These are phyloP conservation scores for Didymodactylos carnosus DNA, from an alignment of 2,888 invertebrate genomes.

Conservation along the genomic window DNA sequence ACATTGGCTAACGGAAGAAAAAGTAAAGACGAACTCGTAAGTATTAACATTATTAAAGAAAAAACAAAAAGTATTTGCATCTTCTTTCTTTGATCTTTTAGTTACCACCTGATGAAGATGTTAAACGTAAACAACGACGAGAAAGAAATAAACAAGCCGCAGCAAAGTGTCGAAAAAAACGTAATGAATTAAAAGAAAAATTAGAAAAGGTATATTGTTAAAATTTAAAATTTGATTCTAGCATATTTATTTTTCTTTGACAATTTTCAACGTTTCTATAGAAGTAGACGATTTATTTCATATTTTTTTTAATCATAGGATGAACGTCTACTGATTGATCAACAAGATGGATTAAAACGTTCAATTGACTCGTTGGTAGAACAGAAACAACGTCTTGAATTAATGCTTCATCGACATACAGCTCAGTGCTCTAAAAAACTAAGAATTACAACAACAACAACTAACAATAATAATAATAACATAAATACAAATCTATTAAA, in stretches of 20 bases:
- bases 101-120: slow-evolving; percentile 66
- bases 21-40: slow-evolving; percentile 5
- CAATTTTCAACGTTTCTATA: no score
- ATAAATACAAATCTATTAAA: no score
- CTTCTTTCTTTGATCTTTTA: slow-evolving; percentile 17
- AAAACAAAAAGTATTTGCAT: no score
- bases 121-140: slow-evolving; percentile 60
- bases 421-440: neutral
- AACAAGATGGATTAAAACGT: neutral
- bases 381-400: neutral
- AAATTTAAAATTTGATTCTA: neutral
- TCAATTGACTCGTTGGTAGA: neutral
- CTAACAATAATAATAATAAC: neutral
- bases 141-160: slow-evolving; percentile 93
- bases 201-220: slow-evolving; percentile 42
- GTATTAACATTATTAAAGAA: neutral
- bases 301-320: neutral
- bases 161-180: slow-evolving; percentile 78
- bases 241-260: neutral
- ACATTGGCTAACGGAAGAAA: slow-evolving; percentile 13
- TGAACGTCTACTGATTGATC: neutral
- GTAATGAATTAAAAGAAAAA: slow-evolving; percentile 81
- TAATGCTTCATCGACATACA: neutral
- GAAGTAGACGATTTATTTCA: no score
- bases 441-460: neutral